Conservation (phyloP, 2,113 vertebrate species). For the Rhadina sibilatrix region DNA sequence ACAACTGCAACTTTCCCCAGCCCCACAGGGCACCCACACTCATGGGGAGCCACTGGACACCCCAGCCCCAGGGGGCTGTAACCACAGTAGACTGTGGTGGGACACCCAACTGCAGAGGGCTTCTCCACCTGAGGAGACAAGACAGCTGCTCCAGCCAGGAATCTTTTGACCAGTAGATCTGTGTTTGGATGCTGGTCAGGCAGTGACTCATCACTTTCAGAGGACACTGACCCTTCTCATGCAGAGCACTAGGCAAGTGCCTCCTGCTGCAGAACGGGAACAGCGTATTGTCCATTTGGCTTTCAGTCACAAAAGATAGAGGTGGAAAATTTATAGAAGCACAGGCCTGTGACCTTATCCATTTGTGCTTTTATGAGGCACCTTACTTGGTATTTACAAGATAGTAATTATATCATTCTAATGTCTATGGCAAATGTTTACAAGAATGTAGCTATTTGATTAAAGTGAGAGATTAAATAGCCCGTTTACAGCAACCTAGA, state of each 20-base stretch:
- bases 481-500: not conserved
- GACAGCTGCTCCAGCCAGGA: not conserved
- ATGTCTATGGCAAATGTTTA: not conserved
- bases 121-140: not conserved
- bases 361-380: not conserved
- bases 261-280: not conserved
- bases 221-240: not conserved
- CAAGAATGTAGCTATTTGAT: not conserved
- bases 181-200: not conserved
- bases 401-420: not conserved
- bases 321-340: not conserved
- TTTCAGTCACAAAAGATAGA: not conserved
- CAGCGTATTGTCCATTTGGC: not conserved
- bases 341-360: not conserved
- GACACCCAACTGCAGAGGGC: not conserved
- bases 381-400: not conserved
- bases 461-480: not conserved
- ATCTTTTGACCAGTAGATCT: not conserved
- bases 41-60: not conserved
- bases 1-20: not conserved
- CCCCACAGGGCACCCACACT: accelerated
- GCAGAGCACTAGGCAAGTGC: not conserved
- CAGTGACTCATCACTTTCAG: not conserved
- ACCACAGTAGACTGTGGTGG: accelerated
- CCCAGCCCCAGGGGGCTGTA: not conserved